Percentiles rank a stretch among this genome's conserved stretches.
phyloP scores from a whole-genome alignment of 2,888 invertebrate genomes.

The Pterobdella sp. region DNA sequence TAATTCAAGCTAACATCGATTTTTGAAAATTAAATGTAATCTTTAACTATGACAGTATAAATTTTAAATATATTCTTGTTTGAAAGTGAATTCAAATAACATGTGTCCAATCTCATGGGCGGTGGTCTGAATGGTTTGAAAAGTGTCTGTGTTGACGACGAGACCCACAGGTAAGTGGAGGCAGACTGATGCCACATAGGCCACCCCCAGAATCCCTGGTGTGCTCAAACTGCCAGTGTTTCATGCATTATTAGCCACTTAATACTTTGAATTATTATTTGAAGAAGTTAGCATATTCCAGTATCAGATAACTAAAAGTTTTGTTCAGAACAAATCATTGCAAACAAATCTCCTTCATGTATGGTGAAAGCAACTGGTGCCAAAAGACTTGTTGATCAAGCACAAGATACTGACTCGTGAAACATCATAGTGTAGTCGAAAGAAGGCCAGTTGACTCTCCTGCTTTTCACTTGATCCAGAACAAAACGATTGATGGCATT shows the following conservation, averaged over 20 bases:
- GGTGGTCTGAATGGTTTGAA: not conserved
- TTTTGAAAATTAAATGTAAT: not conserved
- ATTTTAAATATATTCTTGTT: not conserved
- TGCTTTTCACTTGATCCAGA: not conserved
- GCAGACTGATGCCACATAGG: not conserved
- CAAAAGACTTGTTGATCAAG: not conserved
- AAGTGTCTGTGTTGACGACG: not conserved
- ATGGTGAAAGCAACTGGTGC: not conserved
- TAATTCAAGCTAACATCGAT: not conserved
- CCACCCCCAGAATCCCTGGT: not conserved
- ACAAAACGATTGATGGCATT: not conserved
- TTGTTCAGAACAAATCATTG: not conserved
- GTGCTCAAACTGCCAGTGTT: too few relatives aligned
- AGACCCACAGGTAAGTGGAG: not conserved
- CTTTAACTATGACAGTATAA: not conserved
- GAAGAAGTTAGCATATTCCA: too few relatives aligned
- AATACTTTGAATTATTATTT: too few relatives aligned
- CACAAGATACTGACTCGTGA: not conserved
- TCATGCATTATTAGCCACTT: too few relatives aligned
- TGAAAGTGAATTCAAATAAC: not conserved
- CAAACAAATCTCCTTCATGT: not conserved
- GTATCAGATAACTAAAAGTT: not conserved
- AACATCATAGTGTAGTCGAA: not conserved
- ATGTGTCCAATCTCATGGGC: not conserved
- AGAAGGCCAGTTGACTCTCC: not conserved